Evolutionary conservation across 1,140 invertebrate species (phyloP).

Genomic region (Drosophila ogumai): DNA sequence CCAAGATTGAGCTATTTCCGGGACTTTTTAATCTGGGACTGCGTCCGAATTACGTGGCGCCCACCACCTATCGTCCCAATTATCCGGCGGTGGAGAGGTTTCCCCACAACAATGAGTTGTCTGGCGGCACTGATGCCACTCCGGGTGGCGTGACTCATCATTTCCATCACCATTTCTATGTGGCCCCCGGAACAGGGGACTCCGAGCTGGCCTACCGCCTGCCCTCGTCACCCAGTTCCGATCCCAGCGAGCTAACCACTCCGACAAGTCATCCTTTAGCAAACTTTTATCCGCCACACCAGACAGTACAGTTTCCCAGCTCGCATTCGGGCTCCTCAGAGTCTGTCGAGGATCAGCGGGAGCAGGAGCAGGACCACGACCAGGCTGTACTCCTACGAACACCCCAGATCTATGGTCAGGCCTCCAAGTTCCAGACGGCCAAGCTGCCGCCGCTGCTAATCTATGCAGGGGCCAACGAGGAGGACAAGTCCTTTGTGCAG

Average conservation of each 20-base stretch:
- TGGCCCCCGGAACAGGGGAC: conserved; percentile 47
- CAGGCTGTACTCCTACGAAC: conserved; percentile 34
- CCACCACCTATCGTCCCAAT: conserved; percentile 75
- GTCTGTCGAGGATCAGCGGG: conserved; percentile 40
- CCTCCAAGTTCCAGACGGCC: conserved; percentile 40
- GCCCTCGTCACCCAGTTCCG: not conserved
- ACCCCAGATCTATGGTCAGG: conserved; percentile 58
- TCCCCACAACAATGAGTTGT: conserved; percentile 30
- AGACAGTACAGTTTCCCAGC: conserved; percentile 51
- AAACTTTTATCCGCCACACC: conserved; percentile 13
- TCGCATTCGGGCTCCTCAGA: conserved; percentile 43
- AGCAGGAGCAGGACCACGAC: conserved; percentile 12
- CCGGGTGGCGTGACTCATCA: conserved; percentile 73
- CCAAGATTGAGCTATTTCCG: conserved; percentile 70
- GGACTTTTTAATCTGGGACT: conserved; percentile 55
- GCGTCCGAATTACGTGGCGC: conserved; percentile 57
- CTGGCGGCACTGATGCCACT: not conserved
- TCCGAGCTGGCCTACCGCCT: conserved; percentile 28
- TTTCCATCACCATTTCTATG: conserved; percentile 85
- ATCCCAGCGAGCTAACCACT: conserved; percentile 23
- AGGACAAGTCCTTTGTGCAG: conserved; percentile 69
- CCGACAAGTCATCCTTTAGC: not conserved
- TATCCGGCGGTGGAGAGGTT: conserved; percentile 60
- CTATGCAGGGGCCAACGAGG: conserved; percentile 57
- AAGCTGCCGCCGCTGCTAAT: conserved; percentile 71